Conservation (phyloP, 2,113 vertebrate genomes). For the Struthidea cinerea region DNA sequence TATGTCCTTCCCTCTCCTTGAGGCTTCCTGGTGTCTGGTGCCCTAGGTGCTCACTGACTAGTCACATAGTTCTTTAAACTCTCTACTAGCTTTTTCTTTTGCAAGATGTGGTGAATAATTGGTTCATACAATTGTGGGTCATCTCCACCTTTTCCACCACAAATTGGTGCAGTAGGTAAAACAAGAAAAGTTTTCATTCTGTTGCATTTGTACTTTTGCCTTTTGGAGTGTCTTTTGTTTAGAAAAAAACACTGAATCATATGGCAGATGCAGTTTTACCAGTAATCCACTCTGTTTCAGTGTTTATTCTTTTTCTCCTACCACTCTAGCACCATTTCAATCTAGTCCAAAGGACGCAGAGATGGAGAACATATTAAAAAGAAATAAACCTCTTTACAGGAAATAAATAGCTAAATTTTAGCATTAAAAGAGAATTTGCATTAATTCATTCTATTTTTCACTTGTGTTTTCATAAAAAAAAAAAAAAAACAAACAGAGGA, state of each 20-base stretch:
- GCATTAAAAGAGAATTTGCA: background rate
- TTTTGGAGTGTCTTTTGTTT: background rate
- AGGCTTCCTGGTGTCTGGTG: background rate
- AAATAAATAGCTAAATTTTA: background rate
- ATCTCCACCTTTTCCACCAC: background rate
- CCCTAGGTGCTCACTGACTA: background rate
- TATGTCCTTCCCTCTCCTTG: accelerated
- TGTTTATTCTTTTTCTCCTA: background rate
- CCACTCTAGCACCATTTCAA: background rate
- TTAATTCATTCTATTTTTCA: background rate
- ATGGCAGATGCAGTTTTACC: background rate
- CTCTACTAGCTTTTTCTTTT: background rate
- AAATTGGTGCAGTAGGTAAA: background rate
- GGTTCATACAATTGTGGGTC: background rate
- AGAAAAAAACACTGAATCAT: background rate
- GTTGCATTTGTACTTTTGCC: background rate
- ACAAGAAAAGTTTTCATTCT: background rate
- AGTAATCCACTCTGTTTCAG: background rate
- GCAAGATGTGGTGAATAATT: background rate
- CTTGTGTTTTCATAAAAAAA: background rate
- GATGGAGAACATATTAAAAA: background rate
- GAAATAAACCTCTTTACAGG: background rate
- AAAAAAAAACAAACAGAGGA: background rate
- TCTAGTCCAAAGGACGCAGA: background rate
- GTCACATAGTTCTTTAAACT: background rate